Conservation (phyloP, 2,113 vertebrate genomes). For the Apaloderma vittatum region DNA sequence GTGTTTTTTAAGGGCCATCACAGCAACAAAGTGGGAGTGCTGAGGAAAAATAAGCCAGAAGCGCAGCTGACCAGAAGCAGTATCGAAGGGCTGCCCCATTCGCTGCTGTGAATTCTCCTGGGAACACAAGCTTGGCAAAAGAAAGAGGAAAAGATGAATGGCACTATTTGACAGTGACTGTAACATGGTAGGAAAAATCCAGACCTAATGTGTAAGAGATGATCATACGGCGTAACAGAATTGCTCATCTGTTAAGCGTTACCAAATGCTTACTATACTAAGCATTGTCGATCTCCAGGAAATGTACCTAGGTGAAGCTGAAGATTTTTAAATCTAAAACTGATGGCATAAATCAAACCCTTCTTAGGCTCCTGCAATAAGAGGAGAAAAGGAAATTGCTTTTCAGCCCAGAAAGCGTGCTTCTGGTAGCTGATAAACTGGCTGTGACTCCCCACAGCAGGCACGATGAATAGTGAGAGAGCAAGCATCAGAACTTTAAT, state of each 20-base stretch:
- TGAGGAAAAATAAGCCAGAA: neutral
- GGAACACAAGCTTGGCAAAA: neutral
- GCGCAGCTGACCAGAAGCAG: neutral
- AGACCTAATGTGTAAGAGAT: neutral
- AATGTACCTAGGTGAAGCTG: constrained; percentile 66
- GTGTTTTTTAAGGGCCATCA: neutral
- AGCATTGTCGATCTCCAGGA: constrained; percentile 56
- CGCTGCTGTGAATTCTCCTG: neutral
- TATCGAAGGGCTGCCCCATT: neutral
- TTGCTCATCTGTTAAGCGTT: constrained; percentile 59
- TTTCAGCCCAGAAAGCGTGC: constrained; percentile 47
- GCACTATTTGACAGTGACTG: neutral
- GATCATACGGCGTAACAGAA: constrained; percentile 26
- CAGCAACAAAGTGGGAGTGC: neutral
- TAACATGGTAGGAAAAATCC: neutral
- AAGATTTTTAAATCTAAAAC: constrained; percentile 68
- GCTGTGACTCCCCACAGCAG: neutral
- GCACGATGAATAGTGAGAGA: neutral
- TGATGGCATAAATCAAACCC: constrained; percentile 54
- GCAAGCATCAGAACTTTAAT: neutral
- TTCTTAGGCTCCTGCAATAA: constrained; percentile 44
- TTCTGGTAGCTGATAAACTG: constrained; percentile 58
- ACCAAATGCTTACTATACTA: constrained; percentile 28
- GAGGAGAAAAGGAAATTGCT: constrained; percentile 70
- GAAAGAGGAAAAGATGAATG: neutral